Evolutionary conservation across 2,113 vertebrate species (phyloP), one percentile per base, ranked within the genome.

Genomic region (Rhinoptilus africanus): DNA sequence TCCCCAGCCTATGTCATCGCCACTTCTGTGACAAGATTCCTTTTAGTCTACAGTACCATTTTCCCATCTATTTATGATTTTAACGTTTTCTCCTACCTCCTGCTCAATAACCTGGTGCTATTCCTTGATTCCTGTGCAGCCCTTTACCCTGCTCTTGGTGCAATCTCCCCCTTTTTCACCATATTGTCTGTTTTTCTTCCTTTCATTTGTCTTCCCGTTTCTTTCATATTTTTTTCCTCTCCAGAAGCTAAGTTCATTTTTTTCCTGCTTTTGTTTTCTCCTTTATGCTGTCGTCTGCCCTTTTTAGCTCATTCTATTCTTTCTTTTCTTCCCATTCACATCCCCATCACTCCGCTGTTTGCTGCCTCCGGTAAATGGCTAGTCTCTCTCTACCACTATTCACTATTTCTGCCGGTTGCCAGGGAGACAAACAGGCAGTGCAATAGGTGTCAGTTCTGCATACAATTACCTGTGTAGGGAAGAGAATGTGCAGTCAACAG

Each of bases 401-500:
- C 82, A 45, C 81, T 73, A 66, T 11, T 74, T 60, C 77, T 92
- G 91, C 80, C 50, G 74, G 94, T 97, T 96, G 83, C 94, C 94
- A 96, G 64, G 95, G 96, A 91, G 69, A 97, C 95, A 90, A 88
- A 85, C 75, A 92, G 92, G 83, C 93, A 92, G 69, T 50, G 95
- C 83, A 91, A 39, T 68, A 91, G 91, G 86, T 94, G 75, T 84
- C 91, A 68, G 64, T 72, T 80, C 83, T 96, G 76, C 91, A 86
- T 41, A 76, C 91, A 88, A 88, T 89, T 91, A 95, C 92, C 89
- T 94, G 92, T 9, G 16, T 3, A 72, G n/a, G 73, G 48, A 92
- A 87, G 43, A 71, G 69, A 87, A 57, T 3, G 3, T 72, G 91
- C 86, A 76, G 64, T 53, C 83, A 84, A 34, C 43, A 68, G 56